A percentile compares a stretch with the other conserved stretches of the same genome.
phyloP scores from a whole-genome alignment of 1,140 invertebrate species.

The Eriosoma lanigerum region DNA sequence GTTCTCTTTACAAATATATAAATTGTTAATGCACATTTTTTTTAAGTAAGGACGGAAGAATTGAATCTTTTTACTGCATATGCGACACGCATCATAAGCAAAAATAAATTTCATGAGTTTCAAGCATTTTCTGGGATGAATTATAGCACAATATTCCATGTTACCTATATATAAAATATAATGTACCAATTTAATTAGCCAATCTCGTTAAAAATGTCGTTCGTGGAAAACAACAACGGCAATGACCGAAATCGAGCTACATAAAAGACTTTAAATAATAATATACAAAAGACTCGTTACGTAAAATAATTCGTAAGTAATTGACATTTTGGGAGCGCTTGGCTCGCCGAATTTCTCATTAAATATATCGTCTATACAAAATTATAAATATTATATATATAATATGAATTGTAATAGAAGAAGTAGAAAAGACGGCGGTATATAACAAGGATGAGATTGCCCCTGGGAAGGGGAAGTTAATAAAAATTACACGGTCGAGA shows the following conservation, averaged over 20 bases:
- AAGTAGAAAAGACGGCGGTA: neutral
- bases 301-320: conserved; percentile 29
- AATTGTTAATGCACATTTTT: no score
- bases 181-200: neutral
- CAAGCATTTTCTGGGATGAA: neutral
- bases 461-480: conserved; percentile 44
- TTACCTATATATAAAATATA: no score
- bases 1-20: no score
- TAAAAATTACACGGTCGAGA: conserved; percentile 51
- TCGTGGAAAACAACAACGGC: neutral
- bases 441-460: conserved; percentile 12
- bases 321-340: conserved; percentile 12
- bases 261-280: no score
- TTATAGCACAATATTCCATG: no score
- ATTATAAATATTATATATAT: conserved; percentile 11
- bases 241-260: no score
- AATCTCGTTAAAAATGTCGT: conserved; percentile 13
- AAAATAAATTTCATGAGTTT: neutral
- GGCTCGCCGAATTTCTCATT: neutral
- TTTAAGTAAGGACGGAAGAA: conserved; percentile 1
- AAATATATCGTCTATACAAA: neutral
- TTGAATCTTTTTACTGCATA: neutral
- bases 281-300: no score
- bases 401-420: neutral
- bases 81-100: neutral